Conservation (phyloP, 1,140 invertebrate genomes). For the Andrena cerasifolii region DNA sequence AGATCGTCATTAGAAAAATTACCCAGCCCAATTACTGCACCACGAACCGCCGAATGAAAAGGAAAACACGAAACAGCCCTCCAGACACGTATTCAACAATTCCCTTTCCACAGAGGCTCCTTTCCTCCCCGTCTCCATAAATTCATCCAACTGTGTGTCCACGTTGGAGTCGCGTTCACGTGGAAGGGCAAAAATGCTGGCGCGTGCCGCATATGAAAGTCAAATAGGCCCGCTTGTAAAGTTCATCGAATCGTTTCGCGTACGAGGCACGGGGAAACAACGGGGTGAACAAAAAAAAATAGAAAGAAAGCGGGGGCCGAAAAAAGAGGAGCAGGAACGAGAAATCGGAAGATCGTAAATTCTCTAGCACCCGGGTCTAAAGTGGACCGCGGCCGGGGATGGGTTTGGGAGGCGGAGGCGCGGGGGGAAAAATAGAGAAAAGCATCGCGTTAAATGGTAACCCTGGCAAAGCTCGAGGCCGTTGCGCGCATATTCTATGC, state of each 20-base stretch:
- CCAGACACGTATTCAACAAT: neutral
- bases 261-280: too few species aligned
- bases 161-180: constrained; percentile 1
- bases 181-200: constrained; percentile 4
- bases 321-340: neutral
- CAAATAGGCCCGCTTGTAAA: constrained; percentile 39
- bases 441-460: constrained; percentile 47
- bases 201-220: constrained; percentile 59
- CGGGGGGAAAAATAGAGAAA: neutral
- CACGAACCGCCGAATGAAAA: too few species aligned
- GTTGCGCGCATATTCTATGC: constrained; percentile 50
- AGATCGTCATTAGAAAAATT: too few species aligned
- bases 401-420: neutral
- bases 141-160: constrained; percentile 37
- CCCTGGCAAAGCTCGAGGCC: neutral
- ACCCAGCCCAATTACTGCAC: too few species aligned
- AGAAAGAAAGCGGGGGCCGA: neutral
- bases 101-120: neutral
- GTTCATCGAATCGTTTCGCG: constrained; percentile 9
- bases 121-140: constrained; percentile 16
- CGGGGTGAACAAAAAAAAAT: neutral
- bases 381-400: neutral
- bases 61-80: too few species aligned
- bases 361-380: constrained; percentile 3
- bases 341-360: constrained; percentile 47